Conservation (phyloP, 2,113 vertebrate species). For the Gambusia holbrooki region DNA sequence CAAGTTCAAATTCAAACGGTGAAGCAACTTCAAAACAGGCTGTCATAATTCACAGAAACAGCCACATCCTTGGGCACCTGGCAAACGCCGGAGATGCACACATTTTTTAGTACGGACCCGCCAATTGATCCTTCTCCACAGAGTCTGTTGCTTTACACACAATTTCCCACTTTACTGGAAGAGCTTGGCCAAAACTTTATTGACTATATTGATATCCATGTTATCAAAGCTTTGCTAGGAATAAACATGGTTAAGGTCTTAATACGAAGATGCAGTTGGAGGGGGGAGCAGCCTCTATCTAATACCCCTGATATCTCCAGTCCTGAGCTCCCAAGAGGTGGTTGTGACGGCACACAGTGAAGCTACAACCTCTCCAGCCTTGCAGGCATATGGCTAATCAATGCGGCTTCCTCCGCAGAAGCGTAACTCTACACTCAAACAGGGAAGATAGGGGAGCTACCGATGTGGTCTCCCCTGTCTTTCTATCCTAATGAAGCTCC, state of each 20-base stretch:
- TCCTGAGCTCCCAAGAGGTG: conserved; percentile 27
- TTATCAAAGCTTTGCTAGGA: conserved; percentile 40
- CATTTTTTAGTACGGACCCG: background rate
- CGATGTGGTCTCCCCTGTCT: conserved; percentile 54
- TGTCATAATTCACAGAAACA: conserved; percentile 20
- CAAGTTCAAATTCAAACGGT: conserved; percentile 37
- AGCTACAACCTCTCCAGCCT: conserved; percentile 25
- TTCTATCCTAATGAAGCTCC: conserved; percentile 74
- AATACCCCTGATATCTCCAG: conserved; percentile 19
- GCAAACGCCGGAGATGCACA: background rate
- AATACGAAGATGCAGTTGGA: conserved; percentile 56
- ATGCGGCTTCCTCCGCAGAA: conserved; percentile 60
- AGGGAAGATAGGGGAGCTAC: conserved; percentile 62
- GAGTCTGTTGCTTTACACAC: conserved; percentile 20
- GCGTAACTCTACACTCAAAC: conserved; percentile 69
- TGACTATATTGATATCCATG: conserved; percentile 11
- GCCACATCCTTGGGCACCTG: conserved; percentile 6
- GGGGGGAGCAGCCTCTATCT: conserved; percentile 34
- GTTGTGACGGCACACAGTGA: conserved; percentile 37
- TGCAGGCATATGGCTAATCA: conserved; percentile 72
- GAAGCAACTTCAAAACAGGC: conserved; percentile 24
- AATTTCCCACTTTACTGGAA: conserved; percentile 44
- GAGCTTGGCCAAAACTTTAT: conserved; percentile 4
- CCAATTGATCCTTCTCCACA: conserved; percentile 15
- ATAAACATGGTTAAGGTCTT: conserved; percentile 30